phyloP scores from a whole-genome alignment of 2,888 invertebrate genomes.

The Clepsis dumicolana region DNA sequence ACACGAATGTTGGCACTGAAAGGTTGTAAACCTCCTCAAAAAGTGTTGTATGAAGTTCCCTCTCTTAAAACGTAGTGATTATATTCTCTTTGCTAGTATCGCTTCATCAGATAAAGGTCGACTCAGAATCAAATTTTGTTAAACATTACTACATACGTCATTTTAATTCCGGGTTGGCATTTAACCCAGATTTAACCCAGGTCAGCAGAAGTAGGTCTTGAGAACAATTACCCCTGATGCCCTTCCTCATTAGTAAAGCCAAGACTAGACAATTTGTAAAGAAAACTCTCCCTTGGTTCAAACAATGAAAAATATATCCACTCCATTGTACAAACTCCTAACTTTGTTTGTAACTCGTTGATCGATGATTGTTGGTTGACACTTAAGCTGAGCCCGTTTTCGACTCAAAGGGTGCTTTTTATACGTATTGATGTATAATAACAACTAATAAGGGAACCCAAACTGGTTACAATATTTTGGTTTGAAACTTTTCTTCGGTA shows the following conservation, averaged over 20 bases:
- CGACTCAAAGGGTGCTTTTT: conserved; percentile 27
- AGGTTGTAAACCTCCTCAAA: too few relatives aligned
- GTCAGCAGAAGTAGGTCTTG: too few relatives aligned
- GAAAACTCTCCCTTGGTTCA: conserved; percentile 15
- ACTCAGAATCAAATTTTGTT: too few relatives aligned
- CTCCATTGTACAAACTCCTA: conserved; percentile 42
- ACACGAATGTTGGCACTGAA: too few relatives aligned
- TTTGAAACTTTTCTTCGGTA: neutral
- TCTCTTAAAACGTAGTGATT: too few relatives aligned
- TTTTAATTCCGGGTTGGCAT: too few relatives aligned
- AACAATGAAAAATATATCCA: conserved; percentile 43
- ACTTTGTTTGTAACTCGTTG: conserved; percentile 43
- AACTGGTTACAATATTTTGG: neutral
- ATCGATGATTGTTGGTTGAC: conserved; percentile 41
- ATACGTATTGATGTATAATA: conserved; percentile 22
- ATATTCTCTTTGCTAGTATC: too few relatives aligned
- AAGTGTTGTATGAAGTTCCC: too few relatives aligned
- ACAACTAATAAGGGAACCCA: neutral
- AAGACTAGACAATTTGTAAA: conserved; percentile 24
- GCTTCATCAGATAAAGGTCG: too few relatives aligned
- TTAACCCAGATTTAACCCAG: too few relatives aligned
- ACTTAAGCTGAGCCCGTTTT: conserved; percentile 37
- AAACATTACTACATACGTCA: too few relatives aligned
- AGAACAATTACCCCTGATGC: neutral
- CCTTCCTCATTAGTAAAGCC: neutral